A percentile compares a stretch with the other conserved stretches of the same genome.
phyloP scores from a whole-genome alignment of 2,888 invertebrate species.

The Ichneumoninae sp. region DNA sequence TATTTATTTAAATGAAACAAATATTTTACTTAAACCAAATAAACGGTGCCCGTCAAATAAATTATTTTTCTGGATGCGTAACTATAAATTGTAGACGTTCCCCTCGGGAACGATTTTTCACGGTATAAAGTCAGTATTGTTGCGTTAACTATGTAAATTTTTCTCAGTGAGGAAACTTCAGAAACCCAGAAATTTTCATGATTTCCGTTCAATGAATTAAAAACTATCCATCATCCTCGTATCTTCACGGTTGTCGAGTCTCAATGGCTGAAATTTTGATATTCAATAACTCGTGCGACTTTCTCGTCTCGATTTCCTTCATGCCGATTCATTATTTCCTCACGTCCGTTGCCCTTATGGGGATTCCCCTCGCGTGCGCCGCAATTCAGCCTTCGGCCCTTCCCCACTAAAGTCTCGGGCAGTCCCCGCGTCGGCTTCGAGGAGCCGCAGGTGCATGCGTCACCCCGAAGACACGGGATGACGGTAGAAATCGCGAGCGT shows the following conservation, averaged over 20 bases:
- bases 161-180: neutral
- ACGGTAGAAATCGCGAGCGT: slow-evolving; percentile 57
- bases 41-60: no score
- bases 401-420: slow-evolving; percentile 29
- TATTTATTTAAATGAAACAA: no score
- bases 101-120: no score
- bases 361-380: slow-evolving; percentile 12
- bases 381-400: slow-evolving; percentile 29
- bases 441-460: slow-evolving; percentile 32
- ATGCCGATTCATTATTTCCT: neutral
- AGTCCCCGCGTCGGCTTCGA: slow-evolving; percentile 5
- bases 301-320: neutral
- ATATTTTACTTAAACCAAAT: no score
- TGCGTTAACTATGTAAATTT: no score
- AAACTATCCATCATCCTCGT: neutral
- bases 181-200: neutral
- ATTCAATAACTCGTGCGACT: neutral
- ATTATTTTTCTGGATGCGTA: no score
- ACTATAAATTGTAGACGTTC: no score
- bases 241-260: neutral
- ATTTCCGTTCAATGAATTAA: neutral
- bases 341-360: slow-evolving; percentile 37
- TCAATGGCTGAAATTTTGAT: neutral
- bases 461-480: slow-evolving; percentile 56
- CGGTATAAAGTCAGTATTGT: no score